Conservation (phyloP, 2,113 vertebrate species). For the Collichthys lucidus region DNA sequence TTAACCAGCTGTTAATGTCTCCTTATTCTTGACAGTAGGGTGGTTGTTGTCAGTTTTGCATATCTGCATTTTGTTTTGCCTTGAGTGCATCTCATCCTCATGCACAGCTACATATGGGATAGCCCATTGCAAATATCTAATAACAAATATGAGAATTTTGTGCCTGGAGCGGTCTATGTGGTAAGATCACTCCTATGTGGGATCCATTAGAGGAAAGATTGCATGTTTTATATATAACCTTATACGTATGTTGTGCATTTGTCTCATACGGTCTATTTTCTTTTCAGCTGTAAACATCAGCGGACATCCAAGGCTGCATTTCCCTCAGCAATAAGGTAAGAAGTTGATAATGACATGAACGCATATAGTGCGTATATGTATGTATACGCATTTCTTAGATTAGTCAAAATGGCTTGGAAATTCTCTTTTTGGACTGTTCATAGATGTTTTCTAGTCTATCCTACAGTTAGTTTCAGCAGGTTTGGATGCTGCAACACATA, state of each 20-base stretch:
- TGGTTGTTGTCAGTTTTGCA: constrained; percentile 20
- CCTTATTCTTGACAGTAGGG: constrained; percentile 11
- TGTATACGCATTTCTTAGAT: too few species aligned
- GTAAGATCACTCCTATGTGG: background rate
- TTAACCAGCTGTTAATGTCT: constrained; percentile 29
- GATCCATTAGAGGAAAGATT: background rate
- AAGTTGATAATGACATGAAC: background rate
- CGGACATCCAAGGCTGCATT: constrained; percentile 64
- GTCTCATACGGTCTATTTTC: constrained; percentile 45
- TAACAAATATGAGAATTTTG: background rate
- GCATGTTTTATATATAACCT: background rate
- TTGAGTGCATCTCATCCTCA: constrained; percentile 17
- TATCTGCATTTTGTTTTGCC: constrained; percentile 23
- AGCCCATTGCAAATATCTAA: constrained; percentile 30
- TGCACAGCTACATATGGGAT: constrained; percentile 19
- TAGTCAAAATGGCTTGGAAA: background rate
- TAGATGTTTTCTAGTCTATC: too few species aligned
- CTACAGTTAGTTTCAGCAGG: background rate
- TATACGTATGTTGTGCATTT: background rate
- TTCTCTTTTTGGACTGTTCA: background rate
- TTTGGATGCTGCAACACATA: background rate
- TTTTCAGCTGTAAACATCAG: constrained; percentile 78
- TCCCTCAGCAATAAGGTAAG: constrained; percentile 75
- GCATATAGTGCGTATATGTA: background rate
- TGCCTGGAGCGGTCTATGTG: background rate